Base-by-base conservation (phyloP, 2,888 invertebrate genomes). In the Sthenelais limicola region DNA sequence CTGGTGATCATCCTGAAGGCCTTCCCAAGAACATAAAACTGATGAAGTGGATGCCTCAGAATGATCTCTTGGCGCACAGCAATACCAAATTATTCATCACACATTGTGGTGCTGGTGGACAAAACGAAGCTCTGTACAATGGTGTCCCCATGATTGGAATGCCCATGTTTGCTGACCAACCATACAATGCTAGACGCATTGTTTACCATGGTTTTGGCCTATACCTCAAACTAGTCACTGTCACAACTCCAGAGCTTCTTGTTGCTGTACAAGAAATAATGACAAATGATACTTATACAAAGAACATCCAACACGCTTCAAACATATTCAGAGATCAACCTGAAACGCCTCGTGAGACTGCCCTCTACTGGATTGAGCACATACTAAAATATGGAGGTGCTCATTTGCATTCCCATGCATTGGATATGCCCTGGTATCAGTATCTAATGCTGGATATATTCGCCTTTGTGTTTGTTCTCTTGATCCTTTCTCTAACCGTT, bases 281-380 rank as follows among this genome's bases (percentile, higher is more conserved):
- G 24, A 30, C 30, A 9, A 54, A 69, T 69, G 28, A 26, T 15
- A 69, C 69, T n/a, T 52, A 35, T 24, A 24, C 30, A 5, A 28
- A 54, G 12, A 52, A 69, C 26, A 51, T 69, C 33, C 15, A 12
- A 3, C 18, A 15, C 7, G 54, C 54, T 12, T 69, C 69, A 1
- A n/a, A 24, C 9, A 52, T 52, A 33, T 52, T 69, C 26, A 18
- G 26, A 18, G 38, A 38, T 24, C 32, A 30, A 38, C 69, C 69
- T 2, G 33, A 33, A 38, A 52, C 69, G 5, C 69, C 69, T 1
- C 21, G 28, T n/a, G 69, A 69, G 24, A 52, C 12, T 26, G 51
- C 54, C 2, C 26, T 43, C 3, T 69, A 52, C 52, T 69, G 69
- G 69, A 43, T 69, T 18, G 69, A 69, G 26, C 69, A 69, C n/a